These are phyloP conservation scores for Perca schrenkii DNA, from an alignment of 2,113 vertebrate species.

Conservation along the genomic window DNA sequence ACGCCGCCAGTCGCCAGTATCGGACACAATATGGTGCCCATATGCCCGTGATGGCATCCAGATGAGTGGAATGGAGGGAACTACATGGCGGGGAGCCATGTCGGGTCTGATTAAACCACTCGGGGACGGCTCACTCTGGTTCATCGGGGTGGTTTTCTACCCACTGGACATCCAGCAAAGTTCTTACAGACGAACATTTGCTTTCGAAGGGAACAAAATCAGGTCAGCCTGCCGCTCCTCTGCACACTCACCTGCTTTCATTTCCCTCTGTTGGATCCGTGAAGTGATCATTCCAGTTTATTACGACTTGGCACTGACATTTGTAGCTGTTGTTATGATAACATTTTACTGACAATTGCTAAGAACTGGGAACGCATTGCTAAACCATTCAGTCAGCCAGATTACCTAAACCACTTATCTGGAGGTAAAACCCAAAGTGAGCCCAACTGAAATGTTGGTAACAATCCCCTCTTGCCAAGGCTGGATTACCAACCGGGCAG, in stretches of 20 bases:
- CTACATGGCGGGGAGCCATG: conserved; percentile 25
- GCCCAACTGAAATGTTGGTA: not conserved
- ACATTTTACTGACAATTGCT: not conserved
- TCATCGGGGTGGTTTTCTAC: not conserved
- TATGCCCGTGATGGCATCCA: conserved; percentile 64
- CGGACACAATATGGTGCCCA: conserved; percentile 67
- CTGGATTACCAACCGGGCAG: not conserved
- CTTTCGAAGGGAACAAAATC: not conserved
- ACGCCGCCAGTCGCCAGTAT: conserved; percentile 39
- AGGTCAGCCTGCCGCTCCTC: not conserved
- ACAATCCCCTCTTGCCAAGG: not conserved
- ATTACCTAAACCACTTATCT: not conserved
- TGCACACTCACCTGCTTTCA: not conserved
- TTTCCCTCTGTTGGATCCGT: not conserved
- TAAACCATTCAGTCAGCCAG: not conserved
- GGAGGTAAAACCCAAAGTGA: not conserved
- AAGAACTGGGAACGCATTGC: not conserved
- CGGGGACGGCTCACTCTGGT: not conserved
- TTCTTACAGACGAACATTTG: not conserved
- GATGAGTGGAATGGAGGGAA: conserved; percentile 41
- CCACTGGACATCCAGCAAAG: not conserved
- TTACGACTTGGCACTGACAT: not conserved
- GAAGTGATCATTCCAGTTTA: not conserved
- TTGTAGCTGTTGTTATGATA: not conserved
- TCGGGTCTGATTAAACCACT: conserved; percentile 28